Base-by-base conservation (phyloP, 2,888 invertebrate genomes). In the Nesidiocoris tenuis region DNA sequence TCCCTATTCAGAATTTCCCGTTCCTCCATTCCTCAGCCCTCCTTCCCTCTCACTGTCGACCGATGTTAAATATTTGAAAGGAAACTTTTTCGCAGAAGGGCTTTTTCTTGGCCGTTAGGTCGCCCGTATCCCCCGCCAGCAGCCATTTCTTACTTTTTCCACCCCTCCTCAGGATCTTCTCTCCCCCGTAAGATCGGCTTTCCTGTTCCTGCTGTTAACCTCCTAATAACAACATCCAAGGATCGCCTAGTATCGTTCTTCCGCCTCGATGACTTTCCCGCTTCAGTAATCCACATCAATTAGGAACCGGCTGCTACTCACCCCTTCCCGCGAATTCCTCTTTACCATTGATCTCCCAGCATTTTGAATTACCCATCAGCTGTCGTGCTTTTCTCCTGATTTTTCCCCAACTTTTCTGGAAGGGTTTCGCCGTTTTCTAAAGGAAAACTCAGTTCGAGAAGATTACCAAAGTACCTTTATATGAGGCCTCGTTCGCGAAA, bases 201-300 rank as follows among this genome's bases (percentile, higher is more conserved):
- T 39, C 39, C 39, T 39, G 22, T 16, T 23, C 22, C 55, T 12
- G 22, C 70, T 59, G 70, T 70, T 70, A 70, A 70, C 70, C 70
- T 70, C 59, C 59, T 70, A 70, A 70, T 70, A 70, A 70, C 39
- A 39, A 39, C 70, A 70, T 70, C 70, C 70, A 59, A 59, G 59
- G 39, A 39, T 7, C 3, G 70, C 70, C 59, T 59, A 70, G 70
- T 70, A 70, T 70, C 70, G 59, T 70, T 70, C 56, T 70, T 70
- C 70, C 70, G 54, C 59, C 24, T 59, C 18, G 59, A 70, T 18
- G 70, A 59, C 24, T 70, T 59, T 70, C 70, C n/a, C 70, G 70
- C 24, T 70, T 57, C 59, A 59, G 17, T 24, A 59, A 59, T 70
- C 59, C 59, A 57, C 70, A 70, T 70, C 70, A 70, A 70, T 70